Evolutionary conservation across 2,113 vertebrate genomes (phyloP), one percentile per base, ranked within the genome.

Genomic region (Planiliza haematocheilus): DNA sequence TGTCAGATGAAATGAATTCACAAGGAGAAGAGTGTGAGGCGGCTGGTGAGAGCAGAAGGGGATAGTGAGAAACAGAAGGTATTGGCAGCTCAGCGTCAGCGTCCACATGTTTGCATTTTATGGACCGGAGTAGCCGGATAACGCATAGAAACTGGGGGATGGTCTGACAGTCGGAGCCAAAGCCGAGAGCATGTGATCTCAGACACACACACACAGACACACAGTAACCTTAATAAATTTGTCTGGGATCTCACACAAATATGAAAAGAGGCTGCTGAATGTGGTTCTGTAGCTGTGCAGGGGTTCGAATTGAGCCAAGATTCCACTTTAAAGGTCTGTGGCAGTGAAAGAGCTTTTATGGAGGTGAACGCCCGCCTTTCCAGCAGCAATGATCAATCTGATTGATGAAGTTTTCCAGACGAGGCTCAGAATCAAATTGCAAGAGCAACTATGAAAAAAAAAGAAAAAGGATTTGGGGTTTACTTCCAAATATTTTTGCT

Each of bases 251-350:
- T 70, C 36, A 71, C 60, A 62, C 52, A 30, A 76, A 77, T 50
- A 85, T 75, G 48, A 86, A 68, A 63, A 24, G 56, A 53, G 39
- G 10, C 71, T 80, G 71, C 80, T 84, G 65, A 55, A 65, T 62
- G 55, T 43, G 77, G 60, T 74, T 85, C 64, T 76, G 64, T 74
- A 70, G 53, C 60, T 49, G 48, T 55, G 76, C 36, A 52, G 48
- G 53, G 55, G 50, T 67, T 80, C 78, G 46, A 37, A 5, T 14
- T 48, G 30, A 83, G 88, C 82, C 79, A 86, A 74, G 55, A 82
- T 72, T 82, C 67, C 70, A 73, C 50, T 83, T 68, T 21, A 75
- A 79, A 64, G 51, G 65, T 50, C 61, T 70, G 51, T n/a, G n/a
- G n/a, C 57, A 57, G 52, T 70, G 48, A 85, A 72, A 81, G 52